Percentiles rank a stretch among this genome's conserved stretches.
These are phyloP conservation scores for Conopomorpha cramerella DNA, from an alignment of 1,140 invertebrate species.

Conservation along the genomic window DNA sequence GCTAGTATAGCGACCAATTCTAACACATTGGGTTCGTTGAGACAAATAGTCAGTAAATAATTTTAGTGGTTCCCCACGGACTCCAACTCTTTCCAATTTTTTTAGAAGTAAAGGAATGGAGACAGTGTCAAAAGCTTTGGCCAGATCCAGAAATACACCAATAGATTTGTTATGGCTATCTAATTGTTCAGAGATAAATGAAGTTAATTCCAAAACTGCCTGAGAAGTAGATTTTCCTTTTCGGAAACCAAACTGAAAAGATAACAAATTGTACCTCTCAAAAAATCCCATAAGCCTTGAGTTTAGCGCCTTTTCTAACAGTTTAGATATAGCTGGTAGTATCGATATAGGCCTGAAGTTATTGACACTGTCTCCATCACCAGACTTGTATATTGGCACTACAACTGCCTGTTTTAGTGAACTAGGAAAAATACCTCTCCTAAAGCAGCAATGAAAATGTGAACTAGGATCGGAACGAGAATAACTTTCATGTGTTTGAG, in stretches of 20 bases:
- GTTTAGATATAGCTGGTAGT: not conserved
- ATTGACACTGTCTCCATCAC: not conserved
- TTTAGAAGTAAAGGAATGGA: not conserved
- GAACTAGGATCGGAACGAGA: not conserved
- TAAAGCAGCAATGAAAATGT: not conserved
- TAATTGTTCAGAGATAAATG: not conserved
- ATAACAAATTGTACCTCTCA: not conserved
- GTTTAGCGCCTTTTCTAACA: not conserved
- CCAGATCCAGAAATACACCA: not conserved
- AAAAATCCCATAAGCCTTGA: not conserved
- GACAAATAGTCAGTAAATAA: too few species aligned
- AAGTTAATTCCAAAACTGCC: not conserved
- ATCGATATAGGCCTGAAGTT: not conserved
- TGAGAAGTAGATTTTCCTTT: not conserved
- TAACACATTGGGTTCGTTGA: too few species aligned
- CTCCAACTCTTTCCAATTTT: too few species aligned
- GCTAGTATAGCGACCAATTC: too few species aligned
- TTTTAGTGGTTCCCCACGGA: too few species aligned
- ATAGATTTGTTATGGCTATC: not conserved
- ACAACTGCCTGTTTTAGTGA: not conserved
- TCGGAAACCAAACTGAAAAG: not conserved
- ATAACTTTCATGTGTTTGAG: not conserved
- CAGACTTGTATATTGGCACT: not conserved
- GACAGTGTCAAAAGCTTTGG: not conserved
- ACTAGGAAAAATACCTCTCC: not conserved